Evolutionary conservation across 2,888 invertebrate species (phyloP).

Genomic region (Noctuana brunneofusca): DNA sequence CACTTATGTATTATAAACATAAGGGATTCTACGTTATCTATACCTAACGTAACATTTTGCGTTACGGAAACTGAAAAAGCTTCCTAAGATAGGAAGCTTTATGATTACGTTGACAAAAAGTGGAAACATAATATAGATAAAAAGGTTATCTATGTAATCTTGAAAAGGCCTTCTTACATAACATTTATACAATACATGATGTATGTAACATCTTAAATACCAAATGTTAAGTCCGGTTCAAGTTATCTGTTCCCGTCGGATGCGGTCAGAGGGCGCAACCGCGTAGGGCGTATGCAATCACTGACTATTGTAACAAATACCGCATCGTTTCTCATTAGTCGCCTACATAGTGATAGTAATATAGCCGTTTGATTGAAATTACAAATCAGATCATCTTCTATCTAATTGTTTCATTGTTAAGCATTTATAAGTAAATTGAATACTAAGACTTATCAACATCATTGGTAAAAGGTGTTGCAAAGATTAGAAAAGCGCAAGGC

Average conservation of each 20-base stretch:
- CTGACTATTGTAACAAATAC: conserved; percentile 25
- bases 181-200: neutral
- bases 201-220: neutral
- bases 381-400: neutral
- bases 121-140: too few species aligned
- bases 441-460: too few species aligned
- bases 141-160: neutral
- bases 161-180: neutral
- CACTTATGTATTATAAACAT: too few species aligned
- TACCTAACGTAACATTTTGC: too few species aligned
- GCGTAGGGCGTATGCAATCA: conserved; percentile 24
- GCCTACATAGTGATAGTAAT: neutral
- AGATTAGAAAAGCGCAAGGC: too few species aligned
- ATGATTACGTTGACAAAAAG: too few species aligned
- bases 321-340: conserved; percentile 17
- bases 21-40: too few species aligned
- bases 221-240: conserved; percentile 5
- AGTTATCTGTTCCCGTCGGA: conserved; percentile 25
- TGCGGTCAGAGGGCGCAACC: conserved; percentile 26
- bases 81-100: too few species aligned
- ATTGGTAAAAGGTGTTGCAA: too few species aligned
- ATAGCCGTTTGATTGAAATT: conserved; percentile 3
- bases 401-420: too few species aligned
- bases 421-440: too few species aligned
- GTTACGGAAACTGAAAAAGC: too few species aligned